phyloP scores from a whole-genome alignment of 2,113 vertebrate genomes.

The Myiopsitta monachus region DNA sequence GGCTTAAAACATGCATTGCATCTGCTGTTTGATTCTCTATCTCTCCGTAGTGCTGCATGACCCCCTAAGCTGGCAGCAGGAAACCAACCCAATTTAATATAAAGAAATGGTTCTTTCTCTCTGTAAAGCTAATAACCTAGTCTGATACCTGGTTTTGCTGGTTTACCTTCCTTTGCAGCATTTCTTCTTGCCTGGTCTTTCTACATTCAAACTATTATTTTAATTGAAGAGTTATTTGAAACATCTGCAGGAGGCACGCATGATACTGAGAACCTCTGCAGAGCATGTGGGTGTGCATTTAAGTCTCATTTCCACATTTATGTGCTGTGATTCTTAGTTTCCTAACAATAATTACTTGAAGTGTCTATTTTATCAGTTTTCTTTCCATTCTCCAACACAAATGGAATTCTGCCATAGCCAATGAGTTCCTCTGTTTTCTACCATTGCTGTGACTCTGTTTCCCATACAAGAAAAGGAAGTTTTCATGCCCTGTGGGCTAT shows the following conservation, averaged over 20 bases:
- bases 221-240: neutral
- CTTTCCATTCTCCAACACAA: neutral
- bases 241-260: accelerated
- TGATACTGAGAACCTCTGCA: neutral
- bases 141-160: neutral
- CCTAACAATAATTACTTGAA: neutral
- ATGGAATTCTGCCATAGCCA: neutral
- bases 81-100: neutral
- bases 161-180: neutral
- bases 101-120: neutral
- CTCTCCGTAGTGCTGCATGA: neutral
- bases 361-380: neutral
- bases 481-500: neutral
- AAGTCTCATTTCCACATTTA: neutral
- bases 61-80: neutral
- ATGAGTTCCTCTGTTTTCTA: neutral
- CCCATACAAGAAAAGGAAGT: neutral
- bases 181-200: neutral
- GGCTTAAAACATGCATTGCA: neutral
- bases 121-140: neutral
- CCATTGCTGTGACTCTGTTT: neutral
- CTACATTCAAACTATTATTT: neutral
- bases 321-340: neutral
- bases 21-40: neutral
- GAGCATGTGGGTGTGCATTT: neutral